A percentile compares a stretch with the other conserved stretches of the same genome.
Conservation (phyloP, 2,797 vertebrate genomes). For the Borostomias antarcticus region DNA sequence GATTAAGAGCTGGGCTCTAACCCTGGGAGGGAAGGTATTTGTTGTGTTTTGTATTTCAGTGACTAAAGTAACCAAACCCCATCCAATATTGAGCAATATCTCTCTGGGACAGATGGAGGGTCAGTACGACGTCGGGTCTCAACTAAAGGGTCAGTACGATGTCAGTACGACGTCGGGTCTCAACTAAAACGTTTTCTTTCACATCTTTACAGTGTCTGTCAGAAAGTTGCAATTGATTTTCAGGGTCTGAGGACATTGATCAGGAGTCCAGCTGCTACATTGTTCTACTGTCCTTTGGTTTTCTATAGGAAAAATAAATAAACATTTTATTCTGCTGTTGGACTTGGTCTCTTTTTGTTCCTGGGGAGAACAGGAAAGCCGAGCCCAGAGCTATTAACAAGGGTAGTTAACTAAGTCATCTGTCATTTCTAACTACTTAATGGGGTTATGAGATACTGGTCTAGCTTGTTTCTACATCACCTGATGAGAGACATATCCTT, state of each 20-base stretch:
- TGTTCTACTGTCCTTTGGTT: slow-evolving; percentile 22
- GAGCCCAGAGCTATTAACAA: background rate
- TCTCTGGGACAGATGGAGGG: slow-evolving; percentile 8
- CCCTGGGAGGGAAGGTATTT: slow-evolving; percentile 19
- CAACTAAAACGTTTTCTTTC: background rate
- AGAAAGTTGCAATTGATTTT: slow-evolving; percentile 23
- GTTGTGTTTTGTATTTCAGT: background rate
- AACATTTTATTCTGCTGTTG: slow-evolving; percentile 10
- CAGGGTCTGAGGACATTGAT: slow-evolving; percentile 9
- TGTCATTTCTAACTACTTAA: background rate
- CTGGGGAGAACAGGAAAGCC: background rate
- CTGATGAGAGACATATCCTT: no score
- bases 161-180: slow-evolving; percentile 25
- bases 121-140: slow-evolving; percentile 23
- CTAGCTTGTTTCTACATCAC: background rate
- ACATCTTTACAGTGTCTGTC: slow-evolving; percentile 5
- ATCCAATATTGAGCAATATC: slow-evolving; percentile 19
- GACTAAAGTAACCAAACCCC: slow-evolving; percentile 25
- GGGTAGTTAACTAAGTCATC: background rate
- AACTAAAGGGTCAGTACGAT: background rate
- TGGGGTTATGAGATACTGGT: background rate
- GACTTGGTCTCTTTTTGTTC: background rate
- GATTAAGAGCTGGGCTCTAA: slow-evolving; percentile 29
- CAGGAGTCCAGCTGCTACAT: slow-evolving; percentile 7
- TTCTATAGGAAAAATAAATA: slow-evolving; percentile 7